Base-by-base conservation (phyloP, 1,140 invertebrate genomes). In the Antheraea mylitta region DNA sequence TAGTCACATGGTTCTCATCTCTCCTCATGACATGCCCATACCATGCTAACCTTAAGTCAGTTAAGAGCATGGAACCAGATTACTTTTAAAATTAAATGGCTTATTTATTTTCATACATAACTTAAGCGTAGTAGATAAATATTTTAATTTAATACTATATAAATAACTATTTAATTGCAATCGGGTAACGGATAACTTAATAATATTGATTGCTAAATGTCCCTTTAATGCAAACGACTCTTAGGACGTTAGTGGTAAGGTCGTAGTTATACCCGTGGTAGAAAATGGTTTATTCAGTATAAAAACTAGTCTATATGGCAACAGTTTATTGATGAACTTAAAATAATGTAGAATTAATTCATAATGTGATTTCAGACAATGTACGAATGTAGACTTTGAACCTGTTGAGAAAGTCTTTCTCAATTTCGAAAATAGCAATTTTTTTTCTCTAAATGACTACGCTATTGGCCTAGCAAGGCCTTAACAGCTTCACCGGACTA, bases 341-440 rank as follows among this genome's bases (percentile, higher is more conserved):
- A 8, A 2, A 7, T 42, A 10, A 0, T 10, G 11, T n/a, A n/a
- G 1, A 53, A 53, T 53, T 53, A 6, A n/a, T 6, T 53, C 13
- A 53, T 53, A 53, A 53, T 6, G 11, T 36, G n/a, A 37, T 64
- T 69, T 18, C 62, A 69, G 67, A 69, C 18, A 64, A 58, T 7
- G 8, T 61, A 61, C 7, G 30, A 36, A 58, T 8, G 13, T 70
- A 18, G n/a, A 63, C n/a, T 76, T 68, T 48, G 71, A 76, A 18
- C 38, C 60, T 45, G 30, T 58, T 48, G 37, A 64, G 7, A 81
- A 78, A 37, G 77, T 85, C 3, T 58, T 71, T 36, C 78, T 85
- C 58, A 53, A 83, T 7, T 78, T 92, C 16, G 80, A 87, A 18
- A n/a, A n/a, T n/a, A n/a, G n/a, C n/a, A n/a, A n/a, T n/a, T n/a